These are phyloP conservation scores for Lithobius niger DNA, from an alignment of 1,140 invertebrate species.

Conservation along the genomic window DNA sequence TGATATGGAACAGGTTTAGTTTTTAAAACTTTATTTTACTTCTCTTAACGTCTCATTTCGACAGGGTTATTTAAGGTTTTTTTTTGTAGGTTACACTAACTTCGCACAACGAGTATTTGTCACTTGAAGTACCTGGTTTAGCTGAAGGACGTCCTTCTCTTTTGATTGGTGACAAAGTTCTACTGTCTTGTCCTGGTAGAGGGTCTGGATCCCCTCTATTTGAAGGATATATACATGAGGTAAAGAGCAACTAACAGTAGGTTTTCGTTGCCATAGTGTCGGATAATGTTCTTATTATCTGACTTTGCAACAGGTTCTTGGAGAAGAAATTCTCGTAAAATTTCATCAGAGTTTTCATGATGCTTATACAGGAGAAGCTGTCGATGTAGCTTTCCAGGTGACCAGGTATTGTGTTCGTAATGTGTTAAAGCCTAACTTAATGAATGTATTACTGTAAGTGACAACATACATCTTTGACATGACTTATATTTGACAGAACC, in stretches of 20 bases:
- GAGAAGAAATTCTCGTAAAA: no score
- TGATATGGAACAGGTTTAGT: conserved; percentile 44
- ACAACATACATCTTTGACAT: no score
- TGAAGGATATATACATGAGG: conserved; percentile 63
- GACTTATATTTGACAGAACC: conserved; percentile 31
- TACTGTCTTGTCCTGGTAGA: conserved; percentile 34
- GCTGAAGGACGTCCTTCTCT: conserved; percentile 71
- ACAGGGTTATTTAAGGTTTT: neutral
- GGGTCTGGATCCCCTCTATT: conserved; percentile 33
- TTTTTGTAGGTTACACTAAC: conserved; percentile 37
- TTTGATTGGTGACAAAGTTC: conserved; percentile 58
- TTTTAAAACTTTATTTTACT: neutral
- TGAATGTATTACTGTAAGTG: no score
- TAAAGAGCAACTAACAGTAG: no score
- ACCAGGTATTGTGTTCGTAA: no score
- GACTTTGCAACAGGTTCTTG: no score
- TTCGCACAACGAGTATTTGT: conserved; percentile 48
- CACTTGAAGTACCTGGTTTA: conserved; percentile 60
- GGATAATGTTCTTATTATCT: no score
- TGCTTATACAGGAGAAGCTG: no score
- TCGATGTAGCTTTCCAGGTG: no score
- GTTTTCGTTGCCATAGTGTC: no score
- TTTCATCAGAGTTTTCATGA: conserved; percentile 56
- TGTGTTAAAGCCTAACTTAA: no score
- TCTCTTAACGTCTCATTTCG: neutral